These are phyloP conservation scores for Dryobotodes eremita DNA, from an alignment of 2,888 invertebrate species.

Conservation along the genomic window DNA sequence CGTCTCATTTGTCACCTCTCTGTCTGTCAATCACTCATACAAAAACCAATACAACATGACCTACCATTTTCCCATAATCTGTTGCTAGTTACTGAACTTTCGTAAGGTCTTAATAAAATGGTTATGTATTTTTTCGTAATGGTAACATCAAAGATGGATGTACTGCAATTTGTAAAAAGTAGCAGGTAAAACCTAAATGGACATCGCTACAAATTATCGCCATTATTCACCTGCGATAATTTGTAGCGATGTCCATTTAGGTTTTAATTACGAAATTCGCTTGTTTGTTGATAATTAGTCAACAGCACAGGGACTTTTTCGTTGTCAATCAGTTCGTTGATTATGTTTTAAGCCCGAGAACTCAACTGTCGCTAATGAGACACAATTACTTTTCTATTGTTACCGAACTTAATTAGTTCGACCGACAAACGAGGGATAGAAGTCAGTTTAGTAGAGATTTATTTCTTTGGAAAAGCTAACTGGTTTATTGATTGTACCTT, in stretches of 20 bases:
- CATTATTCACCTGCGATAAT: too few relatives aligned
- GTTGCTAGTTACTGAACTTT: slow-evolving; percentile 6
- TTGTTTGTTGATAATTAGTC: neutral
- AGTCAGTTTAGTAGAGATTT: neutral
- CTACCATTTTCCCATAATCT: slow-evolving; percentile 4
- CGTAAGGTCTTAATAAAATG: slow-evolving; percentile 45
- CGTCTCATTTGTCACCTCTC: slow-evolving; percentile 72
- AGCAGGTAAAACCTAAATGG: slow-evolving; percentile 46
- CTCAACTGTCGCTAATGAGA: too few relatives aligned
- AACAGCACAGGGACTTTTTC: neutral
- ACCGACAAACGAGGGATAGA: too few relatives aligned
- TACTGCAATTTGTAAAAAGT: slow-evolving; percentile 37
- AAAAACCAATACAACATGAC: slow-evolving; percentile 50
- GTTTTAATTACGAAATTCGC: slow-evolving; percentile 46
- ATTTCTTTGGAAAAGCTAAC: neutral
- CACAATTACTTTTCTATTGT: too few relatives aligned
- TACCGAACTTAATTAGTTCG: too few relatives aligned
- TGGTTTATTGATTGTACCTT: neutral
- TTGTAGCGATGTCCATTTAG: slow-evolving; percentile 46
- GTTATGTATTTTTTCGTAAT: slow-evolving; percentile 39
- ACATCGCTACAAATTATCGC: too few relatives aligned
- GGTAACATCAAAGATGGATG: slow-evolving; percentile 46
- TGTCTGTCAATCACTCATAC: slow-evolving; percentile 54
- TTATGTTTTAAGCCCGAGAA: neutral
- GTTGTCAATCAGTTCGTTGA: neutral